phyloP scores from a whole-genome alignment of 1,140 invertebrate genomes.

The Limonius californicus region DNA sequence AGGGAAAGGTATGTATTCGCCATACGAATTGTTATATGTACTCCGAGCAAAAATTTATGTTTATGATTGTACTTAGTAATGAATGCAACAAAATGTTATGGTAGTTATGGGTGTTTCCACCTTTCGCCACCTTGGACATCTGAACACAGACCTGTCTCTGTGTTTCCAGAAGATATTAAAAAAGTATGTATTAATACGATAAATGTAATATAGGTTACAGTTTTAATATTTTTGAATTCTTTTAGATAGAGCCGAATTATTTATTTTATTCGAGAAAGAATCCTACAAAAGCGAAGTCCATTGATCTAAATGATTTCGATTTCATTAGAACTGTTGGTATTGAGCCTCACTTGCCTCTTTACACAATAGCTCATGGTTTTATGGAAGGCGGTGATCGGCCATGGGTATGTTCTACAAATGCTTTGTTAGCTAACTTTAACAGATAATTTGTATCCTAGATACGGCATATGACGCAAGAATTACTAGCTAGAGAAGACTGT shows the following conservation, averaged over 20 bases:
- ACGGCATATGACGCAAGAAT: conserved; percentile 51
- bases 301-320: conserved; percentile 61
- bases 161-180: conserved; percentile 66
- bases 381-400: conserved; percentile 73
- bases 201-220: neutral
- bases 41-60: too few species aligned
- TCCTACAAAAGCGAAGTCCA: conserved; percentile 52
- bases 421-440: neutral
- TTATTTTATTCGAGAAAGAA: conserved; percentile 53
- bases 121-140: conserved; percentile 76
- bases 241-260: conserved; percentile 51
- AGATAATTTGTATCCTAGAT: neutral
- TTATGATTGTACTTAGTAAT: conserved; percentile 38
- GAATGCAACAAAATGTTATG: conserved; percentile 62
- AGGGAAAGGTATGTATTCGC: conserved; percentile 45
- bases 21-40: too few species aligned
- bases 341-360: conserved; percentile 60
- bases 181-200: conserved; percentile 48
- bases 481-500: conserved; percentile 62
- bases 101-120: conserved; percentile 78
- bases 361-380: conserved; percentile 80
- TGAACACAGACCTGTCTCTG: conserved; percentile 69
- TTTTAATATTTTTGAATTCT: conserved; percentile 21
- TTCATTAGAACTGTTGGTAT: conserved; percentile 58
- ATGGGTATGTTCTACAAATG: conserved; percentile 58